Base-by-base conservation (phyloP, 2,888 invertebrate genomes). In the Aplocera efformata region DNA sequence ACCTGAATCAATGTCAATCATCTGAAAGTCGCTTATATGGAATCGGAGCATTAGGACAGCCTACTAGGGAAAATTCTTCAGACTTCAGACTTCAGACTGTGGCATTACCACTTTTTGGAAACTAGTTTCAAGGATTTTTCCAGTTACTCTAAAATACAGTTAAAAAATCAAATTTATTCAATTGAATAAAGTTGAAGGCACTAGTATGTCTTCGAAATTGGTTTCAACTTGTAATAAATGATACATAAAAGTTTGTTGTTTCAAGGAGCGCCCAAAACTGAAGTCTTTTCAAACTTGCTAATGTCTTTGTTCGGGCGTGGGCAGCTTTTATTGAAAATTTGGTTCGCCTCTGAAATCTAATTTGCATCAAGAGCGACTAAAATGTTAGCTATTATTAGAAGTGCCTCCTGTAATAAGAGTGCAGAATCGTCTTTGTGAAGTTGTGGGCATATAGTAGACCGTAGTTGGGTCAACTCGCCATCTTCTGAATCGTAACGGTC, bases 241-340 rank as follows among this genome's bases (percentile, higher is more conserved):
- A 34, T 48, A 56, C 54, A 58, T 53, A 59, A 64, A 69, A 51
- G 49, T 60, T 55, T 27, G 25, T 32, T 37, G 22, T 34, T 35
- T 48, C 40, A 23, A 32, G 24, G 38, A 33, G 30, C 22, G 38
- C 41, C 41, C 40, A 27, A 46, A 46, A 60, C 56, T 51, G 32
- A 48, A 48, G 46, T 63, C 61, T 63, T 70, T 67, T 62, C 63
- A 59, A 49, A 72, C 69, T 56, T 67, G 50, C 53, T 54, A 59
- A 68, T 63, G 58, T 63, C 63, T 60, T 55, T 48, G 56, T 56
- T 51, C 49, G 24, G 40, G 56, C 60, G 64, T 57, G 50, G 60
- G 54, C 42, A 50, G 55, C 39, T 55, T 58, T 62, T 60, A 67
- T 69, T 66, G 65, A 67, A 70, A 64, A 63, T 56, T 60, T 47